These are phyloP conservation scores for Lathronympha strigana DNA, from an alignment of 2,888 invertebrate species.

Conservation along the genomic window DNA sequence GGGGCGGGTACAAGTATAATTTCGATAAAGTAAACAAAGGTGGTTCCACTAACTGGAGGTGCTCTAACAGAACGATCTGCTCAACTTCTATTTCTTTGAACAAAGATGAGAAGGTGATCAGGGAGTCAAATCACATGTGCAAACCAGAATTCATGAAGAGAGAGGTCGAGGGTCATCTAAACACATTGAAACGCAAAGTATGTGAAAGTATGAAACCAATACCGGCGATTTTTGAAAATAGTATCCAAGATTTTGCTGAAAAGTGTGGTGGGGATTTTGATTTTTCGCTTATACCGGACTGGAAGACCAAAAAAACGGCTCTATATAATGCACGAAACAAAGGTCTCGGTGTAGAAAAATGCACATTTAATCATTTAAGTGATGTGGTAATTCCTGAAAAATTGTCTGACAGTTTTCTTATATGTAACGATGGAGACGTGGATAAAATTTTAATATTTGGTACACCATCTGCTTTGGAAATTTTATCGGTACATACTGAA, in stretches of 20 bases:
- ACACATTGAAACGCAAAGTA: not conserved
- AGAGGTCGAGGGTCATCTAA: not conserved
- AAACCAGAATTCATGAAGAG: not conserved
- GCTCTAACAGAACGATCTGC: not conserved
- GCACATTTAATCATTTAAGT: constrained; percentile 5
- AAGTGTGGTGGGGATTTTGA: not conserved
- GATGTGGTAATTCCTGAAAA: not conserved
- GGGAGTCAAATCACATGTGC: not conserved
- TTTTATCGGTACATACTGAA: not conserved
- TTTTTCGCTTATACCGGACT: not conserved
- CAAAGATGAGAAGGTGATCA: not conserved
- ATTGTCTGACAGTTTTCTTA: not conserved
- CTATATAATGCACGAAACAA: not conserved
- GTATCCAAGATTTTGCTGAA: constrained; percentile 5
- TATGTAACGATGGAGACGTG: not conserved
- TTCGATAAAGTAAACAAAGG: too few species aligned
- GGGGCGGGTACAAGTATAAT: too few species aligned
- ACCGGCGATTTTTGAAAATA: not conserved
- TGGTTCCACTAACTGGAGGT: not conserved
- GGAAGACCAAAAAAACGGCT: not conserved
- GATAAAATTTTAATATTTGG: not conserved
- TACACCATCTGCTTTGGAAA: not conserved
- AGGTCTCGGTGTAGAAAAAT: not conserved
- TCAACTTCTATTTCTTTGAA: not conserved
- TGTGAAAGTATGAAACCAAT: not conserved